Base-by-base conservation (phyloP, 2,797 vertebrate genomes). In the Sciurus vulgaris region DNA sequence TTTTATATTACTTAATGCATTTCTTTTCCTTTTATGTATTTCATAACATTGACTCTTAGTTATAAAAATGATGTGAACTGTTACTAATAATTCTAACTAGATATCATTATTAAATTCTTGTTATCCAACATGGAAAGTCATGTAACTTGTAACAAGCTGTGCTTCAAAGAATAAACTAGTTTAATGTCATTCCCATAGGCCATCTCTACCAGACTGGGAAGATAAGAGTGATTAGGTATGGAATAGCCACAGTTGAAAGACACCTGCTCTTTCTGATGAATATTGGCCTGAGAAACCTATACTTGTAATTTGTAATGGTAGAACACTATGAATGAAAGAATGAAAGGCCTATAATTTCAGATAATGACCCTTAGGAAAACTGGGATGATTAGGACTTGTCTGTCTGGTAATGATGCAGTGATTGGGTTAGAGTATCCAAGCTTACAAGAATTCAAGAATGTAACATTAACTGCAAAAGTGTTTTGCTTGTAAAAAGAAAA, bases 11-110 rank as follows among this genome's bases (percentile, higher is more conserved):
- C 61, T 82, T 18, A 63, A 12, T 70, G 5, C 26, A 56, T 73
- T 77, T 38, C 59, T 93, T 89, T 88, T 51, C 1, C n/a, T 90
- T 63, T n/a, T 67, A 44, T 65, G 86, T 74, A 92, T 92, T 61
- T 93, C 33, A 89, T 76, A 86, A 9, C 22, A 87, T 51, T 72
- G 7, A 59, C 6, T 7, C 7, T 70, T 89, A n/a, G n/a, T 47
- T 20, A 86, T 67, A 72, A 70, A 83, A 85, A 30, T 61, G 8
- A 14, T 4, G 49, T 33, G 13, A 89, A 7, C 7, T 74, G 12
- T 51, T 78, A 73, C 85, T 79, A 76, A 74, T 81, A 77, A 41
- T n/a, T 87, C 56, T 67, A 86, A 81, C 6, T 93, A 18, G 13
- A 63, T 91, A 47, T 5, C 59, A 65, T 54, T 59, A 91, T 14